Conservation (phyloP, 2,888 invertebrate species). For the Troglohyphantes excavatus region DNA sequence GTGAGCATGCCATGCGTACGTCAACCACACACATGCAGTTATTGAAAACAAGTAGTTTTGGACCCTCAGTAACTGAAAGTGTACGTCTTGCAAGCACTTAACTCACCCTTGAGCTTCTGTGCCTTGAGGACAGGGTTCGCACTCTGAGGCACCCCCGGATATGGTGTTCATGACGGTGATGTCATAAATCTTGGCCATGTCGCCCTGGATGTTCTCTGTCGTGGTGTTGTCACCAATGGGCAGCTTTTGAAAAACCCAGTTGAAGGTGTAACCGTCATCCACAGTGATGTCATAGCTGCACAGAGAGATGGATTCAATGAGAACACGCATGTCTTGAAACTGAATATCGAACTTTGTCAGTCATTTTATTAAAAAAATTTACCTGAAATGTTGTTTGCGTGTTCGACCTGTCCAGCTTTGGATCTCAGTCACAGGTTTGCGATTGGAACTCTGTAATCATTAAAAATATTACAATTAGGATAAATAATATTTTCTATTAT, state of each 20-base stretch:
- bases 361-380: no score
- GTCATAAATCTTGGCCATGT: constrained; percentile 84
- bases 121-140: constrained; percentile 84
- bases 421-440: constrained; percentile 83
- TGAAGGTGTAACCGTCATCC: constrained; percentile 83
- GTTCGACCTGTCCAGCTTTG: constrained; percentile 83
- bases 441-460: constrained; percentile 82
- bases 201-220: constrained; percentile 81
- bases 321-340: neutral
- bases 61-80: no score
- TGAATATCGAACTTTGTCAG: neutral
- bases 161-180: constrained; percentile 85
- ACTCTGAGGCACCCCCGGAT: constrained; percentile 85
- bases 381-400: constrained; percentile 81
- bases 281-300: constrained; percentile 82
- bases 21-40: no score
- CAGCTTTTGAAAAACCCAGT: constrained; percentile 84
- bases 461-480: neutral
- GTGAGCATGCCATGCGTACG: no score
- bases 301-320: accelerated
- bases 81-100: no score
- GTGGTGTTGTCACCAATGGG: constrained; percentile 80
- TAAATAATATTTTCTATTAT: neutral
- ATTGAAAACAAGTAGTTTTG: no score
- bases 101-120: constrained; percentile 82